Evolutionary conservation across 1,140 invertebrate species (phyloP), one percentile per base, ranked within the genome.

Genomic region (Hesperophylax magnus): DNA sequence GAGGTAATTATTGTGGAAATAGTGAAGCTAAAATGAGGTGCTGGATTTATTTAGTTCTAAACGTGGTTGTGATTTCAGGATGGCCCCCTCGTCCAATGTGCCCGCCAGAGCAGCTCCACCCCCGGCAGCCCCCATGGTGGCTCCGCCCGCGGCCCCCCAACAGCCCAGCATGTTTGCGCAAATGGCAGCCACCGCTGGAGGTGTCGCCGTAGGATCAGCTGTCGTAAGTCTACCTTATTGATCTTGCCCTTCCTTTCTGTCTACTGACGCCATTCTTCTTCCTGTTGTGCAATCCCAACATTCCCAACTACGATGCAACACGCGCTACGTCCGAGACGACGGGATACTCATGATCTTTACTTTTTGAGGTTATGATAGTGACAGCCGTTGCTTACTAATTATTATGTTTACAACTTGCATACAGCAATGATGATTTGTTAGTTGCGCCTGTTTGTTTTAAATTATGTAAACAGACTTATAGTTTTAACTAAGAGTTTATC

Each of bases 181-280:
- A 90, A 98, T 98, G 96, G 96, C 96, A 78, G 96, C 96, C 2
- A 97, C 96, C 7, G 96, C 96, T 85, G 96, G 96, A 74, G 96
- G 96, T 85, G 96, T 97, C 34, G 96, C 96, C 53, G 93, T 97
- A 67, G 96, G 96, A 85, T 96, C 95, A 0, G 95, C 96, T 53
- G 93, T 97, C 84, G 92, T 93, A 88, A 86, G 92, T 92, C 53
- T 22, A 17, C 24, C 34, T 20, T 53, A 18, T n/a, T 20, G 18
- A 20, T 52, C 31, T 7, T 69, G 72, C 53, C 69, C 31, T 71
- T 81, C 7, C 1, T 31, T 39, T 58, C 69, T 71, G 56, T 58
- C 20, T 58, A 8, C 5, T 15, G 47, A 72, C n/a, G 63, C 63
- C 24, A 67, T 4, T 34, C 0, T 17, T 24, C 27, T 34, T 67